Conservation (phyloP, 2,888 invertebrate species). For the Danaus chrysippus region DNA sequence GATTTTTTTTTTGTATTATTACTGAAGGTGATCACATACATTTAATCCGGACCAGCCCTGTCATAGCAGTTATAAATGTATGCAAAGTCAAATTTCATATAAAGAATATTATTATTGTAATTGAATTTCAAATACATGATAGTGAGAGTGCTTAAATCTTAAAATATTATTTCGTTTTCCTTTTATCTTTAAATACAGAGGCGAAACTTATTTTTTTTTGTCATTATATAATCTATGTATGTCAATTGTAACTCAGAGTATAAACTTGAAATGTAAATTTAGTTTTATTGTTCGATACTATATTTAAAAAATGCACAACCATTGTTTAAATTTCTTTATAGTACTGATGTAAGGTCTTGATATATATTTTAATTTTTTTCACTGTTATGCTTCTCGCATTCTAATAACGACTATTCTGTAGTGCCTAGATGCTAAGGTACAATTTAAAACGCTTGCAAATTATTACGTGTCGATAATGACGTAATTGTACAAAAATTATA, state of each 20-base stretch:
- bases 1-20: too few relatives aligned
- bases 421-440: neutral
- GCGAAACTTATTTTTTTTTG: too few relatives aligned
- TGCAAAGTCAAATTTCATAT: too few relatives aligned
- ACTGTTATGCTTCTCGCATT: neutral
- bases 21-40: too few relatives aligned
- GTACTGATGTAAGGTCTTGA: neutral
- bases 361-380: too few relatives aligned
- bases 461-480: neutral
- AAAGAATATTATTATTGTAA: too few relatives aligned
- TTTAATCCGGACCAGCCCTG: too few relatives aligned
- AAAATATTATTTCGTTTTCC: neutral
- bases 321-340: neutral
- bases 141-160: neutral
- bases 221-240: neutral
- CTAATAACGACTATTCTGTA: neutral
- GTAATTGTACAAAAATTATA: constrained; percentile 1
- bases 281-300: neutral
- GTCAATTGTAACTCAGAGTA: neutral
- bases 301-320: neutral
- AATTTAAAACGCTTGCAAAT: neutral
- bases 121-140: too few relatives aligned
- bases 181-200: neutral
- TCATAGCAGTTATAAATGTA: too few relatives aligned
- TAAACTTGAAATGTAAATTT: neutral